Conservation (phyloP, 2,113 vertebrate species). For the Empidonax traillii region DNA sequence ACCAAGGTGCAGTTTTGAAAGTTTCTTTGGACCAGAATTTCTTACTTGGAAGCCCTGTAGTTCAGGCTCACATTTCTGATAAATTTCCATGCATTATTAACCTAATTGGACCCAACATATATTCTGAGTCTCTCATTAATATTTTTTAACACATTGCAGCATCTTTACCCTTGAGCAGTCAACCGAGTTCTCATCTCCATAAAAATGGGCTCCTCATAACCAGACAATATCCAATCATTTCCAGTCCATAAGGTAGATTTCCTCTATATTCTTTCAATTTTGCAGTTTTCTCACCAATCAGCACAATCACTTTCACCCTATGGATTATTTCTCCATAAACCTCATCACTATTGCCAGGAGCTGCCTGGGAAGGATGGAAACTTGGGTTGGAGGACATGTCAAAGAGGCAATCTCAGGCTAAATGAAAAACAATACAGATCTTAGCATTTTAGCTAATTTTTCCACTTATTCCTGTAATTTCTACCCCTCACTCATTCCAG, state of each 20-base stretch:
- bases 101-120: slow-evolving; percentile 69
- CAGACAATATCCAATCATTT: slow-evolving; percentile 76
- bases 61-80: slow-evolving; percentile 51
- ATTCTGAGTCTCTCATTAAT: slow-evolving; percentile 73
- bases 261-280: slow-evolving; percentile 54
- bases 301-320: slow-evolving; percentile 22
- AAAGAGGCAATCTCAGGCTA: neutral
- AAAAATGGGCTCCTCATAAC: slow-evolving; percentile 65
- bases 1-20: neutral
- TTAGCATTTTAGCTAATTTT: neutral
- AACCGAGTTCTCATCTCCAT: slow-evolving; percentile 68
- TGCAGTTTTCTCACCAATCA: slow-evolving; percentile 47
- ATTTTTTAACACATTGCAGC: slow-evolving; percentile 68
- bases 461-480: neutral
- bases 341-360: slow-evolving; percentile 12
- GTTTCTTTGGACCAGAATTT: neutral
- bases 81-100: slow-evolving; percentile 71
- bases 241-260: slow-evolving; percentile 76
- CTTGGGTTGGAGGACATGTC: neutral
- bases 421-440: neutral
- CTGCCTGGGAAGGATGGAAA: neutral
- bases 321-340: slow-evolving; percentile 35
- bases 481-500: neutral
- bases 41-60: neutral
- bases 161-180: slow-evolving; percentile 74